phyloP scores from a whole-genome alignment of 92 coral and sea anemone genomes.

The Palythoa grandis region DNA sequence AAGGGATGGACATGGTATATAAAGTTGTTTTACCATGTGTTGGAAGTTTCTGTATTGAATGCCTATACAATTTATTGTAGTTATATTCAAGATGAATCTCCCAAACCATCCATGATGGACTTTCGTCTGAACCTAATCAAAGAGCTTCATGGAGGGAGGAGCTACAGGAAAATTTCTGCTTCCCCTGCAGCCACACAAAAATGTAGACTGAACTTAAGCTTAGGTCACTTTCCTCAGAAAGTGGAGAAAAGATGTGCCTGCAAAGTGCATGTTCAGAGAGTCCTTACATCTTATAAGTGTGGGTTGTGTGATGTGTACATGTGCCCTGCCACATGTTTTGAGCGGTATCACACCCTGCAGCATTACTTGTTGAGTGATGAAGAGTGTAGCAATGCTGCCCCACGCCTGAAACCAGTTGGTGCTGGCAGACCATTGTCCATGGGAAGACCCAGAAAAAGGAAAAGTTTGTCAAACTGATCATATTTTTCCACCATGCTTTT shows the following conservation, averaged over 20 bases:
- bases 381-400: slow-evolving; percentile 38
- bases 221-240: slow-evolving; percentile 43
- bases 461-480: background rate
- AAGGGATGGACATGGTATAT: too few species aligned
- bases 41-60: too few species aligned
- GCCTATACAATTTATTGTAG: too few species aligned
- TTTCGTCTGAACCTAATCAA: too few species aligned
- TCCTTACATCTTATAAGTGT: slow-evolving; percentile 45
- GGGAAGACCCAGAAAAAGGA: background rate
- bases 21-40: too few species aligned
- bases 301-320: slow-evolving; percentile 48
- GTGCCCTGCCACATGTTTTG: slow-evolving; percentile 53
- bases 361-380: slow-evolving; percentile 38
- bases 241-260: slow-evolving; percentile 46
- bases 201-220: slow-evolving; percentile 27
- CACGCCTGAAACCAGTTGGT: slow-evolving; percentile 36
- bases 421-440: background rate
- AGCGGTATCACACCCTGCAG: slow-evolving; percentile 49
- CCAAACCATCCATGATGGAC: too few species aligned
- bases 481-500: too few species aligned
- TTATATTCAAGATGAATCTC: too few species aligned
- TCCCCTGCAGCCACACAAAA: background rate
- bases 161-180: background rate
- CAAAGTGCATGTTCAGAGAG: slow-evolving; percentile 53
- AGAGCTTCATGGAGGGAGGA: slow-evolving; percentile 14